These are phyloP conservation scores for Pipistrellus kuhlii DNA, from an alignment of 2,797 vertebrate genomes.

Conservation along the genomic window DNA sequence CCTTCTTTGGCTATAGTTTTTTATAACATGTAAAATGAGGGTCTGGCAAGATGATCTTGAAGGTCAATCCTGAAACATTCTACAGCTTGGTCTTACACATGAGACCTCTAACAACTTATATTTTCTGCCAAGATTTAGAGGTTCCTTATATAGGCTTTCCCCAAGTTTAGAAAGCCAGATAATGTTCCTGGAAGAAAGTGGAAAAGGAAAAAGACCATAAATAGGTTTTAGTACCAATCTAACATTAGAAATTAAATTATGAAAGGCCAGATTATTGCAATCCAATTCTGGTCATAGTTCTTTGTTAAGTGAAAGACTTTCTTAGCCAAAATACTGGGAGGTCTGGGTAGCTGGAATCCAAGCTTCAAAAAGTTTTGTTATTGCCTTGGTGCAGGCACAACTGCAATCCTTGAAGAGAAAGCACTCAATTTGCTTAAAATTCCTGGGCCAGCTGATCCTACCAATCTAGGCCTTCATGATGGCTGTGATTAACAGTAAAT, in stretches of 20 bases:
- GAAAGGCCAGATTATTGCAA: slow-evolving; percentile 70
- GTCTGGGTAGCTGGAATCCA: slow-evolving; percentile 59
- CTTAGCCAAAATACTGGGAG: slow-evolving; percentile 73
- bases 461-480: not conserved
- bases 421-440: not conserved
- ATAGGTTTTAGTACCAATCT: slow-evolving; percentile 78
- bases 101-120: slow-evolving; percentile 71
- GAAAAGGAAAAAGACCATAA: slow-evolving; percentile 69
- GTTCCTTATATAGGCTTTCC: slow-evolving; percentile 75
- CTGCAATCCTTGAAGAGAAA: slow-evolving; percentile 30
- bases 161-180: slow-evolving; percentile 76
- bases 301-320: slow-evolving; percentile 69
- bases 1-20: slow-evolving; percentile 53
- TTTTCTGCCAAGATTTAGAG: slow-evolving; percentile 76
- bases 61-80: slow-evolving; percentile 75
- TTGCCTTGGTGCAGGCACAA: not conserved
- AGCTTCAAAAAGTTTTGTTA: slow-evolving; percentile 60
- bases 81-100: slow-evolving; percentile 75
- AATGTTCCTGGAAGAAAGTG: slow-evolving; percentile 77
- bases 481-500: not conserved
- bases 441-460: not conserved
- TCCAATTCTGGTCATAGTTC: slow-evolving; percentile 68
- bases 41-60: slow-evolving; percentile 72
- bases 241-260: slow-evolving; percentile 71
- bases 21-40: slow-evolving; percentile 66